Percentiles rank a stretch among this genome's conserved stretches.
phyloP scores from a whole-genome alignment of 1,140 invertebrate genomes.

The Zaprionus capensis region DNA sequence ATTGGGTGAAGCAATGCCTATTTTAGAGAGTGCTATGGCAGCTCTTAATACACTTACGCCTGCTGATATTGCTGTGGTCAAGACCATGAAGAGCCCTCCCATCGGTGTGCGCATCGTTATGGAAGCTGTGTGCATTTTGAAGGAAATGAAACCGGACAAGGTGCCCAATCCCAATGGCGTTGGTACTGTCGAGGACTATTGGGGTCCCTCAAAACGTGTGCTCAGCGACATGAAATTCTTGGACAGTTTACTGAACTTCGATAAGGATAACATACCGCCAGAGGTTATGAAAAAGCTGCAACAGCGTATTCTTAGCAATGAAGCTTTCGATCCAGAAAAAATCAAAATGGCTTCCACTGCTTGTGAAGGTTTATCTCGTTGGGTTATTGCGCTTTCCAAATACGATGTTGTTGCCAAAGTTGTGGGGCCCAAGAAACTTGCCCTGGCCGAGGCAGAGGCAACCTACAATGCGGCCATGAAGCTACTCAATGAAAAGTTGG shows the following conservation, averaged over 20 bases:
- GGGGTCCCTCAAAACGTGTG: conserved; percentile 95
- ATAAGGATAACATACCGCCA: conserved; percentile 96
- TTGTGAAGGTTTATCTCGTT: conserved; percentile 93
- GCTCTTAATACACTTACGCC: conserved; percentile 96
- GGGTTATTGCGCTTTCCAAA: conserved; percentile 96
- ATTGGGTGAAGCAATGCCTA: conserved; percentile 96
- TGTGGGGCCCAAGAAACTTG: conserved; percentile 93
- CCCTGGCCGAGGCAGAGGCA: conserved; percentile 90
- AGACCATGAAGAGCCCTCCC: conserved; percentile 99
- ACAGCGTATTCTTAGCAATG: conserved; percentile 92
- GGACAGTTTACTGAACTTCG: conserved; percentile 92
- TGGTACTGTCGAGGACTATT: conserved; percentile 93
- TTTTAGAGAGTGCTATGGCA: conserved; percentile 94
- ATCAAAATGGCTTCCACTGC: conserved; percentile 91
- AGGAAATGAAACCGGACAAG: conserved; percentile 86
- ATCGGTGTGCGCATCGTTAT: conserved; percentile 96
- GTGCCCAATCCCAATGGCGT: conserved; percentile 90
- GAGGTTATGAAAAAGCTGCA: conserved; percentile 93
- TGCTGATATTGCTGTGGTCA: conserved; percentile 96
- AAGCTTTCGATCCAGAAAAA: conserved; percentile 96
- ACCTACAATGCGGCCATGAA: conserved; percentile 89
- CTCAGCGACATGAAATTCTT: conserved; percentile 96
- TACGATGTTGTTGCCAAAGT: conserved; percentile 96
- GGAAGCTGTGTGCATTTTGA: conserved; percentile 97
- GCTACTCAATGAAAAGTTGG: conserved; percentile 90